Evolutionary conservation across 2,797 vertebrate genomes (phyloP).

Genomic region (Rhadinocentrus ornatus): DNA sequence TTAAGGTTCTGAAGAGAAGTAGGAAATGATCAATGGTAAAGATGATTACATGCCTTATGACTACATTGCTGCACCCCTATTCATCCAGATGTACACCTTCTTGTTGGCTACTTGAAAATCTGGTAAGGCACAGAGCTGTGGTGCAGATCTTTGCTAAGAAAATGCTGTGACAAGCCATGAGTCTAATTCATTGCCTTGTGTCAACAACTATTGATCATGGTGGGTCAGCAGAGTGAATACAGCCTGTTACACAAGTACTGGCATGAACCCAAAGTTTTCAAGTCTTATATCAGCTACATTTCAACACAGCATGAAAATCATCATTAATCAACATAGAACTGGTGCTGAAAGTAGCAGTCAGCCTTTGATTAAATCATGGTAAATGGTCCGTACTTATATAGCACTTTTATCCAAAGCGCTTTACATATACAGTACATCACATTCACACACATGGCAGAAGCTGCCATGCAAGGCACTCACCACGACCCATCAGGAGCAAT

Average conservation of each 20-base stretch:
- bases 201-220: neutral
- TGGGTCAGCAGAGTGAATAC: neutral
- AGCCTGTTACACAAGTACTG: neutral
- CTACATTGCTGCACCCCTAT: neutral
- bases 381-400: too few species aligned
- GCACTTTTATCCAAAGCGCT: too few species aligned
- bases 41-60: constrained; percentile 4
- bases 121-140: neutral
- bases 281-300: neutral
- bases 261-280: neutral
- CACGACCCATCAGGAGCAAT: too few species aligned
- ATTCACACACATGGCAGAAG: too few species aligned
- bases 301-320: neutral
- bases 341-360: neutral
- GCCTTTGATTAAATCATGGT: neutral
- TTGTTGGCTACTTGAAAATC: neutral
- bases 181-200: neutral
- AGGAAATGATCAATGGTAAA: neutral
- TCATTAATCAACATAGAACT: neutral
- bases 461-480: too few species aligned
- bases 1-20: neutral
- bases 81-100: neutral
- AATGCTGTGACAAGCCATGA: neutral
- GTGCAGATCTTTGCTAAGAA: neutral
- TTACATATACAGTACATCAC: too few species aligned